Base-by-base conservation (phyloP, 2,888 invertebrate species). In the Drosophila ustulata region DNA sequence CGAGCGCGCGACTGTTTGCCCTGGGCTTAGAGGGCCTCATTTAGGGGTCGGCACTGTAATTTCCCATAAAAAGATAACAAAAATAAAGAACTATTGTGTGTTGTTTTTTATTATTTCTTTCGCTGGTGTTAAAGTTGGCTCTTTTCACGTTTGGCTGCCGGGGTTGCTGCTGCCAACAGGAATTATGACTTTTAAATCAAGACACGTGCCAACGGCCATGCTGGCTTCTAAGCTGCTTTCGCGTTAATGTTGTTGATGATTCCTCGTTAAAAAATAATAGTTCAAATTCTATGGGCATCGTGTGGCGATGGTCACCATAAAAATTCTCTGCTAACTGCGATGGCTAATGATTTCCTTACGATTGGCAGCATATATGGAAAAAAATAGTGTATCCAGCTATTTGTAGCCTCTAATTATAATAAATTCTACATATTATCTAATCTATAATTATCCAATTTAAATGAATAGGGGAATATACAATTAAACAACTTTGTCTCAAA, bases 31-130 rank as follows among this genome's bases (percentile, higher is more conserved):
- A 63, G 67, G 63, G 66, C 30, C 50, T 49, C 32, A 26, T 46
- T 51, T 32, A 13, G 45, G 75, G 50, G 37, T 78, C 61, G 75
- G 18, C 56, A 39, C 64, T 57, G 52, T 46, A 37, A 55, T 65
- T 75, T 64, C 78, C 69, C 78, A 78, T 65, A 78, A 75, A 78
- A 78, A 71, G 81, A 77, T 71, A 77, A 79, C 63, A 75, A 75
- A 78, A 67, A 41, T 5, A 18, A 30, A 5, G 18, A 63, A 74
- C 47, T 32, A 53, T 69, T 65, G 53, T 57, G 4, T 61, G 37
- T 32, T 32, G 7, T 71, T 76, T 74, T 43, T 50, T 18, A 56
- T 11, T 51, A 43, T 49, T 57, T 39, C 55, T 39, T 43, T 50
- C 25, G 18, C 55, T 70, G 41, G 45, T 76, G 55, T 62, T 55